These are phyloP conservation scores for Rhinopithecus roxellana DNA, from an alignment of 2,113 vertebrate genomes.

Conservation along the genomic window DNA sequence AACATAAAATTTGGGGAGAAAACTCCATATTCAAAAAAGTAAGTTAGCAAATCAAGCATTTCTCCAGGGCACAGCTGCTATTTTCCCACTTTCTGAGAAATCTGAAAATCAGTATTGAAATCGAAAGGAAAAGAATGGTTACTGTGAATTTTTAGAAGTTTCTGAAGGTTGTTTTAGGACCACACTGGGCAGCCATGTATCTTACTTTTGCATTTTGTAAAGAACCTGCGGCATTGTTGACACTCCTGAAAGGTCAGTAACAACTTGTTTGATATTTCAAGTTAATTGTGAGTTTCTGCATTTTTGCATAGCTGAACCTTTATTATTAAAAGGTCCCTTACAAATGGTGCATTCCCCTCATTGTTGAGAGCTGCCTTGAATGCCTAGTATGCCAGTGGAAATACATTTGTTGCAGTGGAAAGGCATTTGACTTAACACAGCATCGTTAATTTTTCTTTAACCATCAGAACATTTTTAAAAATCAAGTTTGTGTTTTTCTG, in stretches of 20 bases:
- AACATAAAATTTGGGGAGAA: slow-evolving; percentile 8
- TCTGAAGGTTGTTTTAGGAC: slow-evolving; percentile 45
- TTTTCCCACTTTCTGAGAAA: slow-evolving; percentile 7
- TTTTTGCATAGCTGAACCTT: slow-evolving; percentile 61
- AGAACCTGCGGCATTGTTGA: slow-evolving; percentile 37
- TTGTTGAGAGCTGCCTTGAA: neutral
- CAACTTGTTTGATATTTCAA: slow-evolving; percentile 71
- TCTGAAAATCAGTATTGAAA: slow-evolving; percentile 50
- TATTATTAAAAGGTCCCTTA: slow-evolving; percentile 64
- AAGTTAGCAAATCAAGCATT: slow-evolving; percentile 48
- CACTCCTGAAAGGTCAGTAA: slow-evolving; percentile 64
- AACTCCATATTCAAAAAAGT: slow-evolving; percentile 31
- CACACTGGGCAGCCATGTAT: slow-evolving; percentile 21
- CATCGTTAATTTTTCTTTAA: slow-evolving; percentile 45
- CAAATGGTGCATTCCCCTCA: slow-evolving; percentile 56
- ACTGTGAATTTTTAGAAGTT: neutral
- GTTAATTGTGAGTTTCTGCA: slow-evolving; percentile 64
- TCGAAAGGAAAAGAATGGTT: slow-evolving; percentile 13
- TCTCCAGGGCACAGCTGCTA: neutral
- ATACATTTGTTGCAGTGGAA: slow-evolving; percentile 43
- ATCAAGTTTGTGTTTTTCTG: slow-evolving; percentile 32
- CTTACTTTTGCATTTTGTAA: slow-evolving; percentile 58
- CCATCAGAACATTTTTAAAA: slow-evolving; percentile 22
- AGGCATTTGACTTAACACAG: slow-evolving; percentile 25
- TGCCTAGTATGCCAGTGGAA: neutral